Base-by-base conservation (phyloP, 92 coral and sea anemone genomes). In the Siderastrea radians region DNA sequence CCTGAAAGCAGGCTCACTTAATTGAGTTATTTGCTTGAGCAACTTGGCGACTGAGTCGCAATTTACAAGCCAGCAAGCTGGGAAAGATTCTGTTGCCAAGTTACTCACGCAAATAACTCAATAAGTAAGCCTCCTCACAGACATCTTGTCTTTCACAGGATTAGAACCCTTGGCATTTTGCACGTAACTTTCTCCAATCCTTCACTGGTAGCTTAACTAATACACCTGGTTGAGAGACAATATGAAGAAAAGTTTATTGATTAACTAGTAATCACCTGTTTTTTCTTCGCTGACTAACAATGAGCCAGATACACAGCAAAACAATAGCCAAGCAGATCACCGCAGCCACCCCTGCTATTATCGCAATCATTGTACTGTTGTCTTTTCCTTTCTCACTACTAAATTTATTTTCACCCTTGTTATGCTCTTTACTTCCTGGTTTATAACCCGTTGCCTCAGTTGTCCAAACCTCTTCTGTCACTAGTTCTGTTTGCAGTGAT, bases 291-390 rank as follows among this genome's bases (percentile, higher is more conserved):
- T 67, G 77, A 66, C 49, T 52, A 59, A 77, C 11, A 4, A 74
- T 66, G 14, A 85, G 68, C 89, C 89, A 85, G 5, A 77, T 1
- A 49, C 72, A 72, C 16, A 77, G 77, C 8, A 78, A 66, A 45
- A 53, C 7, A 47, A 85, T 44, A 54, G 74, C 68, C n/a, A 85
- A 7, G 12, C 89, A 77, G 58, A 77, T 46, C 49, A 77, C 68
- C 7, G 78, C 75, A 1, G 67, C 84, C 2, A 58, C 49, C 0
- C 83, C 77, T 2, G 59, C 67, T 1, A 77, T 46, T 1, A 85
- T 44, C 7, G 68, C 75, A 7, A 76, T 49, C 74, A 51, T 74
- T 50, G 47, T 53, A 1, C 5, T 55, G 16, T 67, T 14, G 5
- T n/a, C 48, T 54, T 76, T 43, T 4, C 57, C 60, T 2, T 53